Conservation (phyloP, 2,888 invertebrate genomes). For the Aleiodes testaceus region DNA sequence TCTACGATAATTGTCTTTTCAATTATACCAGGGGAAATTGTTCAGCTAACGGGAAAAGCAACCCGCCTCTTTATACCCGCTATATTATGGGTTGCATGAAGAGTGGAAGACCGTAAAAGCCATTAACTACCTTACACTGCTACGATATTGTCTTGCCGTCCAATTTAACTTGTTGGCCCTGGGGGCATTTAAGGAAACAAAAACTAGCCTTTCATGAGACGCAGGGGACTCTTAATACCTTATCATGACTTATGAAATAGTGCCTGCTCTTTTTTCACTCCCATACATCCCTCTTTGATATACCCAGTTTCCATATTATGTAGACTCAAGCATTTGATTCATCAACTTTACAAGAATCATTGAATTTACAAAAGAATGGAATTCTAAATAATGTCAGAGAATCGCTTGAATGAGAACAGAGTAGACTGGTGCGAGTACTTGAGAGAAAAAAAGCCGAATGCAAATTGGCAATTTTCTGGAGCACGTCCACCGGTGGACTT, state of each 20-base stretch:
- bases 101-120: slow-evolving; percentile 14
- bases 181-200: slow-evolving; percentile 24
- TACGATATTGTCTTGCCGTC: slow-evolving; percentile 7
- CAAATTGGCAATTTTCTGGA: slow-evolving; percentile 52
- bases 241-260: slow-evolving; percentile 22
- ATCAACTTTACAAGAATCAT: background rate
- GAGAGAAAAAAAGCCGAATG: slow-evolving; percentile 49
- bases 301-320: background rate
- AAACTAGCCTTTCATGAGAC: slow-evolving; percentile 23
- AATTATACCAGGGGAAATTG: background rate
- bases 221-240: slow-evolving; percentile 20
- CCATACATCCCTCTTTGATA: too few species aligned
- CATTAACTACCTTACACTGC: slow-evolving; percentile 16
- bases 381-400: slow-evolving; percentile 15
- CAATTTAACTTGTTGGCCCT: slow-evolving; percentile 25
- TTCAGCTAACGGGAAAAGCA: too few species aligned
- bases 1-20: slow-evolving; percentile 2
- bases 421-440: slow-evolving; percentile 30
- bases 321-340: background rate
- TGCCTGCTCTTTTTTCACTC: background rate
- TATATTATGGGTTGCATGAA: slow-evolving; percentile 14
- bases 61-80: background rate
- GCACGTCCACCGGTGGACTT: slow-evolving; percentile 36
- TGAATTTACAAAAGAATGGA: background rate
- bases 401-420: slow-evolving; percentile 27